Percentiles rank a stretch among this genome's conserved stretches.
Evolutionary conservation across 2,888 invertebrate genomes (phyloP).

Genomic region (Drosophila bunnanda): DNA sequence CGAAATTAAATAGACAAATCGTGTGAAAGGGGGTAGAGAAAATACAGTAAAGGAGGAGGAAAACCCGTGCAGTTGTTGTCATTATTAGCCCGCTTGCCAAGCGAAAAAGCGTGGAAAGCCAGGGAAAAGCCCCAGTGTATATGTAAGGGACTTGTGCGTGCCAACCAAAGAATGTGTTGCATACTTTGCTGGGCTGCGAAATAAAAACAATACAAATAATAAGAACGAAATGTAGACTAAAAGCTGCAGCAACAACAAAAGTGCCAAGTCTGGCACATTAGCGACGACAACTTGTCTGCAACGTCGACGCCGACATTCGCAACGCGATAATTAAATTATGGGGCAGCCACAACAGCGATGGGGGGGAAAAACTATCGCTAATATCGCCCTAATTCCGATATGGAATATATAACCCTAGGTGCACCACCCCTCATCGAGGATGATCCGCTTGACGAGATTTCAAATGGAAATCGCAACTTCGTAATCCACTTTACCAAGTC

Average conservation of each 20-base stretch:
- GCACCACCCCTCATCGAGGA: neutral
- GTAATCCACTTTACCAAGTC: neutral
- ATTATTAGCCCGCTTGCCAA: conserved; percentile 49
- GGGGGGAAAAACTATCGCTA: conserved; percentile 1
- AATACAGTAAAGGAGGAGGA: neutral
- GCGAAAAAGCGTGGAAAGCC: conserved; percentile 11
- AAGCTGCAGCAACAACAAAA: conserved; percentile 34
- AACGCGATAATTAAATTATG: conserved; percentile 57
- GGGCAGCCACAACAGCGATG: conserved; percentile 11
- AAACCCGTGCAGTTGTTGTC: conserved; percentile 32
- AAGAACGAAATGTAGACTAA: conserved; percentile 8
- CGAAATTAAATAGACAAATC: conserved; percentile 63
- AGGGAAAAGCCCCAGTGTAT: neutral
- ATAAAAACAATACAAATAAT: conserved; percentile 9
- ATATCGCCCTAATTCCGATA: conserved; percentile 13
- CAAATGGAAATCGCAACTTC: neutral
- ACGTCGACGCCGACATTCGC: conserved; percentile 8
- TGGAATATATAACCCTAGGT: neutral
- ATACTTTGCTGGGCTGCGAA: conserved; percentile 63
- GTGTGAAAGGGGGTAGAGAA: neutral
- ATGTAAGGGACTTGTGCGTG: conserved; percentile 37
- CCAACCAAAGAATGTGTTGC: conserved; percentile 66
- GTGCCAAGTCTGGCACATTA: conserved; percentile 45
- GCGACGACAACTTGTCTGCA: conserved; percentile 53
- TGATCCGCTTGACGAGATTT: neutral